Conservation (phyloP, 2,888 invertebrate genomes). For the Hedychridium roseum region DNA sequence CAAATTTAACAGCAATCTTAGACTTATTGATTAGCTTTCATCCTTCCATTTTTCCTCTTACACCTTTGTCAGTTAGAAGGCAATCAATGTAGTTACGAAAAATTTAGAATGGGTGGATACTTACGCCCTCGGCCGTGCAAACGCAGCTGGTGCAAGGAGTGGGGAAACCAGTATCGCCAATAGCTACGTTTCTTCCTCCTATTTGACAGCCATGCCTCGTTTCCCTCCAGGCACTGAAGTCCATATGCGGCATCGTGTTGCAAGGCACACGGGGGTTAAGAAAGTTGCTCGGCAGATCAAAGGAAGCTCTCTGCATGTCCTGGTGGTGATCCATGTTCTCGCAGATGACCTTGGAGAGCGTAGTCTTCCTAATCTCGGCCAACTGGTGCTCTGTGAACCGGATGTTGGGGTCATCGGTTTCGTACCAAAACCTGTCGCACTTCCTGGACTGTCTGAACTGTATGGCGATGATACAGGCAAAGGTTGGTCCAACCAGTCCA, state of each 20-base stretch:
- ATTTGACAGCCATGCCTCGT: slow-evolving; percentile 83
- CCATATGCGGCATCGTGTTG: slow-evolving; percentile 79
- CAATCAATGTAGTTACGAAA: neutral
- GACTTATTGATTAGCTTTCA: slow-evolving; percentile 65
- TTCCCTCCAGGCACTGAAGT: slow-evolving; percentile 86
- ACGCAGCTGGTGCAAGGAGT: slow-evolving; percentile 92
- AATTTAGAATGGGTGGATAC: slow-evolving; percentile 48
- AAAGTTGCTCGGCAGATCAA: slow-evolving; percentile 91
- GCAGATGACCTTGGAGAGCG: slow-evolving; percentile 85
- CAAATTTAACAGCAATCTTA: neutral
- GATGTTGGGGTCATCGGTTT: slow-evolving; percentile 81
- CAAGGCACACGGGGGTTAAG: slow-evolving; percentile 90
- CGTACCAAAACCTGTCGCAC: slow-evolving; percentile 97
- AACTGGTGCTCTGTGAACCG: slow-evolving; percentile 87
- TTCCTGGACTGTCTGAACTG: slow-evolving; percentile 90
- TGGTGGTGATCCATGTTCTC: slow-evolving; percentile 87
- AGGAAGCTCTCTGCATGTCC: slow-evolving; percentile 88
- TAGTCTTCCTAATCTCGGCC: slow-evolving; percentile 86
- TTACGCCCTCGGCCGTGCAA: slow-evolving; percentile 85
- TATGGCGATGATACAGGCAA: slow-evolving; percentile 93
- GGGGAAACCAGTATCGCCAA: slow-evolving; percentile 86
- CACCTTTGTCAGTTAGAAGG: neutral
- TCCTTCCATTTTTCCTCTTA: no score
- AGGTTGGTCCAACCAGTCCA: slow-evolving; percentile 92
- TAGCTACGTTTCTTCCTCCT: slow-evolving; percentile 78